Percentiles rank a stretch among this genome's conserved stretches.
phyloP scores from a whole-genome alignment of 1,140 invertebrate species.

The Aphaenogaster rudis region DNA sequence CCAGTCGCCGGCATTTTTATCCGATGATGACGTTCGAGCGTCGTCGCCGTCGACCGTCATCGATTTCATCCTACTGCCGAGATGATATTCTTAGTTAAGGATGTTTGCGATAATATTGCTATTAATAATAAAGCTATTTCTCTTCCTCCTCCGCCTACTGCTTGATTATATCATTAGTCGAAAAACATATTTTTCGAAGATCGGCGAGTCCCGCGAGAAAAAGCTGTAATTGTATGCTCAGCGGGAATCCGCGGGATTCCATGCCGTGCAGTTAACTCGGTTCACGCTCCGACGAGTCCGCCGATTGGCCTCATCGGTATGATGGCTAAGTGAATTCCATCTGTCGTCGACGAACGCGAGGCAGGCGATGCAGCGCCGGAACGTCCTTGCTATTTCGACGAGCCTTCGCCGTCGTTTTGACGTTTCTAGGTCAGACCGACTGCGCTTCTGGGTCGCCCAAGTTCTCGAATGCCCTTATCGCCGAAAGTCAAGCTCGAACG shows the following conservation, averaged over 20 bases:
- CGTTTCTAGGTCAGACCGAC: slow-evolving; percentile 74
- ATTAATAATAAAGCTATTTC: slow-evolving; percentile 13
- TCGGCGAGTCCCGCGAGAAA: not conserved
- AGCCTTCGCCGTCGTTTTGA: slow-evolving; percentile 55
- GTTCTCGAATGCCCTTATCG: slow-evolving; percentile 65
- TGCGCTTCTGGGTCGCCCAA: slow-evolving; percentile 70
- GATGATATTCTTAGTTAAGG: slow-evolving; percentile 31
- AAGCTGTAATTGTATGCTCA: slow-evolving; percentile 21
- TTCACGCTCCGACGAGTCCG: slow-evolving; percentile 64
- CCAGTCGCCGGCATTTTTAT: slow-evolving; percentile 51
- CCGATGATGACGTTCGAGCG: slow-evolving; percentile 45
- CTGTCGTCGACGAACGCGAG: slow-evolving; percentile 49
- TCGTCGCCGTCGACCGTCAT: slow-evolving; percentile 25
- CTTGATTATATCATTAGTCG: slow-evolving; percentile 16
- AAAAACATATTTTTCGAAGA: slow-evolving; percentile 19
- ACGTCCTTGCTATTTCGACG: slow-evolving; percentile 54
- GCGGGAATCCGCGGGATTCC: not conserved
- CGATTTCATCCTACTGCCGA: slow-evolving; percentile 29
- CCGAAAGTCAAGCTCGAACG: slow-evolving; percentile 74
- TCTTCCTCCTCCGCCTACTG: not conserved
- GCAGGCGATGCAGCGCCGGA: not conserved
- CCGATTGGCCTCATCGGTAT: slow-evolving; percentile 67
- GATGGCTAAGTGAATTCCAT: slow-evolving; percentile 74
- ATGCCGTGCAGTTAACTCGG: slow-evolving; percentile 42
- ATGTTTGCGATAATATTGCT: slow-evolving; percentile 5